These are phyloP conservation scores for Xanthia icteritia DNA, from an alignment of 2,888 invertebrate genomes.

Conservation along the genomic window DNA sequence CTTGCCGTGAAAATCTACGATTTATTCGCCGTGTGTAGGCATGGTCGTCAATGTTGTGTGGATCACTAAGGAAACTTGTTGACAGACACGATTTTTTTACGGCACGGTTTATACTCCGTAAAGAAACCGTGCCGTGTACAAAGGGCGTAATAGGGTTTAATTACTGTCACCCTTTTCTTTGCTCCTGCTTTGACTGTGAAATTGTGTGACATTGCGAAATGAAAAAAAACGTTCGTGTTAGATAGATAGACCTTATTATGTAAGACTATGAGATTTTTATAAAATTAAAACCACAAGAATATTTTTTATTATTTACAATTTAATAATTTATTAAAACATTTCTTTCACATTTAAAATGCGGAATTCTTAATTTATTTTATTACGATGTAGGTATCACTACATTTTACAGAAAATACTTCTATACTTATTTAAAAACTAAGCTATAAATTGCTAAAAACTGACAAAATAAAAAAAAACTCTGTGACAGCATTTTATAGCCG, in stretches of 20 bases:
- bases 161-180: background rate
- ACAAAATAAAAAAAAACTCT: background rate
- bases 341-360: conserved; percentile 27
- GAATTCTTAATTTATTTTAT: conserved; percentile 16
- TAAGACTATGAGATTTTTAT: too few relatives aligned
- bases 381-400: background rate
- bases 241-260: too few relatives aligned
- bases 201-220: background rate
- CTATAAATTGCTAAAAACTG: conserved; percentile 25
- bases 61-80: too few relatives aligned
- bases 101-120: too few relatives aligned
- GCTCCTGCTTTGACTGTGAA: background rate
- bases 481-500: background rate
- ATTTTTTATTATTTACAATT: conserved; percentile 60
- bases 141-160: too few relatives aligned
- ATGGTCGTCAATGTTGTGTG: too few relatives aligned
- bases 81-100: too few relatives aligned
- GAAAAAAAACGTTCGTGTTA: background rate
- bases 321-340: conserved; percentile 57
- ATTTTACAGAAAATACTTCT: conserved; percentile 23
- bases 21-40: too few relatives aligned
- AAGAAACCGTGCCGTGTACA: too few relatives aligned
- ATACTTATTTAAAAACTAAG: conserved; percentile 9
- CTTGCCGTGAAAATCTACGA: too few relatives aligned
- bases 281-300: conserved; percentile 29